Evolutionary conservation across 2,888 invertebrate genomes (phyloP).

Genomic region (Orchestes rusci): DNA sequence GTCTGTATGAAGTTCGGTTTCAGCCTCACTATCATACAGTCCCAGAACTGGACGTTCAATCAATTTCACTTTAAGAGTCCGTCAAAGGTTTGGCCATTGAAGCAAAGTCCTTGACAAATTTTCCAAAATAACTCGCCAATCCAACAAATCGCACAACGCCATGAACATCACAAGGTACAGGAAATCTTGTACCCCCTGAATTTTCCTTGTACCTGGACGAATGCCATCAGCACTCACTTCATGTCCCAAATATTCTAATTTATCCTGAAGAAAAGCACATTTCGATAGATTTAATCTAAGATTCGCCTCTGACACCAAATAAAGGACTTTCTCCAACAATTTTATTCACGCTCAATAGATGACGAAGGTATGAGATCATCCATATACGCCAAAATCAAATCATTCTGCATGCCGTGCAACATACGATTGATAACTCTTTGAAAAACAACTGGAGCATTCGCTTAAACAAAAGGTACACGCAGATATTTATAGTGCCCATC

Average conservation of each 20-base stretch:
- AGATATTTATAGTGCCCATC: constrained; percentile 12
- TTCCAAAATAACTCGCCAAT: too few relatives aligned
- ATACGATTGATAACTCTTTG: neutral
- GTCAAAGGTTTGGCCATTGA: too few relatives aligned
- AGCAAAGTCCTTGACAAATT: too few relatives aligned
- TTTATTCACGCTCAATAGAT: constrained; percentile 2
- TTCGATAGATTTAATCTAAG: too few relatives aligned
- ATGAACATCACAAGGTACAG: neutral
- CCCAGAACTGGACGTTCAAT: too few relatives aligned
- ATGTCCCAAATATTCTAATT: too few relatives aligned
- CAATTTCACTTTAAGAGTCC: too few relatives aligned
- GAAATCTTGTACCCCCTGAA: neutral
- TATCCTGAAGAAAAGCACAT: too few relatives aligned
- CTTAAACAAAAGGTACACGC: neutral
- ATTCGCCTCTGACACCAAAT: neutral
- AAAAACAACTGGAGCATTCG: neutral
- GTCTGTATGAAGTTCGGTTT: neutral
- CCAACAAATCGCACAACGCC: neutral
- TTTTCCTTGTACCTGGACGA: neutral
- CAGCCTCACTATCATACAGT: too few relatives aligned
- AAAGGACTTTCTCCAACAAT: neutral
- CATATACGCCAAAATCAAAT: neutral
- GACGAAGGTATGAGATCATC: constrained; percentile 14
- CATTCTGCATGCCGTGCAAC: neutral
- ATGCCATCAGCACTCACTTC: too few relatives aligned